These are phyloP conservation scores for Melieria picta DNA, from an alignment of 2,888 invertebrate genomes.

Conservation along the genomic window DNA sequence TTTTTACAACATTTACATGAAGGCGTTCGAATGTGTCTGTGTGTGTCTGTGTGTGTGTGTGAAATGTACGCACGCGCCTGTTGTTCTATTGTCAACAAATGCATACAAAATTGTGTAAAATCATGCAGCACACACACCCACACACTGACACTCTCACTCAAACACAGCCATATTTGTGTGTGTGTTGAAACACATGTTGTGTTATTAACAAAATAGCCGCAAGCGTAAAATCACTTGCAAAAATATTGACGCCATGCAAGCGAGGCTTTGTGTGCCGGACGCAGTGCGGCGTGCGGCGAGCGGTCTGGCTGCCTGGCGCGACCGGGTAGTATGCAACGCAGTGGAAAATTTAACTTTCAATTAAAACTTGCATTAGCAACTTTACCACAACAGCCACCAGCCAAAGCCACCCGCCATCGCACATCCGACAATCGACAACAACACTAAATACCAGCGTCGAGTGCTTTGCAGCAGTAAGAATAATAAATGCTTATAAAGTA, in stretches of 20 bases:
- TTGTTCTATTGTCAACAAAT: too few relatives aligned
- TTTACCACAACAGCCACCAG: constrained; percentile 22
- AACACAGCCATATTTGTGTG: too few relatives aligned
- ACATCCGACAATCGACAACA: too few relatives aligned
- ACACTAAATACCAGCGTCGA: too few relatives aligned
- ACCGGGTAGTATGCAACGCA: neutral
- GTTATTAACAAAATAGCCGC: constrained; percentile 30
- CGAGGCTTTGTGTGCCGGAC: neutral
- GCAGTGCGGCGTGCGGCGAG: neutral
- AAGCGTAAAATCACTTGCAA: constrained; percentile 15
- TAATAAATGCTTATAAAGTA: constrained; percentile 22
- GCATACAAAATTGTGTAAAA: too few relatives aligned
- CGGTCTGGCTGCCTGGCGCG: neutral
- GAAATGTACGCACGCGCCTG: too few relatives aligned
- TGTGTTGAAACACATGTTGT: constrained; percentile 22
- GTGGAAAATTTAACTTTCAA: constrained; percentile 18
- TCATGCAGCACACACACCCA: too few relatives aligned
- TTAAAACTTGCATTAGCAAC: constrained; percentile 31
- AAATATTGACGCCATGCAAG: constrained; percentile 21
- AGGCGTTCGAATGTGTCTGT: too few relatives aligned
- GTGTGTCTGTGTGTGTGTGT: too few relatives aligned
- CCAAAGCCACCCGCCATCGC: constrained; percentile 5
- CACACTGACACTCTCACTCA: too few relatives aligned
- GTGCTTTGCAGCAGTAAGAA: constrained; percentile 2
- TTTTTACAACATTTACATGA: too few relatives aligned